Evolutionary conservation across 1,140 invertebrate genomes (phyloP).

Genomic region (Nilaparvata lugens): DNA sequence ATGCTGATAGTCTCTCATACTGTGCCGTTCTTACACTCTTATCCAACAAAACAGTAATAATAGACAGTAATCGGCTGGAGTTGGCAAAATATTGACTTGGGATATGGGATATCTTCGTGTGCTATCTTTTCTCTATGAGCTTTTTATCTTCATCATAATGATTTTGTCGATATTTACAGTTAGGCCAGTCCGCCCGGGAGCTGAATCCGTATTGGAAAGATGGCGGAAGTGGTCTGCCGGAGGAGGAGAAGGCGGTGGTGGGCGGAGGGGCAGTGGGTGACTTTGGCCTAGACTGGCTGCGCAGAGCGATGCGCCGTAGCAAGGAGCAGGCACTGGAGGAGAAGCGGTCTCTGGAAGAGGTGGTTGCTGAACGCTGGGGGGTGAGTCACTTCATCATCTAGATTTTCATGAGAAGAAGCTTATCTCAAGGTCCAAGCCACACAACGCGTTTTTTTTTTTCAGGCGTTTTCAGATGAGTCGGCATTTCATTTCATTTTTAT

Average conservation of each 20-base stretch:
- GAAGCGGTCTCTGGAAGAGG: slow-evolving; percentile 44
- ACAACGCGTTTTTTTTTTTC: no score
- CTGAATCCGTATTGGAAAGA: slow-evolving; percentile 90
- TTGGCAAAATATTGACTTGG: no score
- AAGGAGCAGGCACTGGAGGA: slow-evolving; percentile 48
- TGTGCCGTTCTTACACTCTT: no score
- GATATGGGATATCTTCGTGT: no score
- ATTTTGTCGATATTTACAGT: no score
- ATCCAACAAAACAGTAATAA: no score
- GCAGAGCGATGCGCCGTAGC: slow-evolving; percentile 44
- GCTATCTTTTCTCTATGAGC: no score
- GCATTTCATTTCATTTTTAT: slow-evolving; percentile 9
- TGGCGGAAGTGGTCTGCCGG: slow-evolving; percentile 71
- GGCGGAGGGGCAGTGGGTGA: slow-evolving; percentile 29
- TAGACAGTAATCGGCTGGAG: no score
- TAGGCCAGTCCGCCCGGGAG: slow-evolving; percentile 62
- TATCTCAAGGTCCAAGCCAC: no score
- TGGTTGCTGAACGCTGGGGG: slow-evolving; percentile 53
- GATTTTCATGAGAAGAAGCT: not conserved
- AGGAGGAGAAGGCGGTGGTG: slow-evolving; percentile 27
- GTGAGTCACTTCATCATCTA: slow-evolving; percentile 38
- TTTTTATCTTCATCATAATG: not conserved
- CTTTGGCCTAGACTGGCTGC: slow-evolving; percentile 45
- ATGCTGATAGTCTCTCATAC: no score
- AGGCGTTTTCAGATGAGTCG: no score